phyloP scores from a whole-genome alignment of 2,888 invertebrate species.

The Amiota mariae region DNA sequence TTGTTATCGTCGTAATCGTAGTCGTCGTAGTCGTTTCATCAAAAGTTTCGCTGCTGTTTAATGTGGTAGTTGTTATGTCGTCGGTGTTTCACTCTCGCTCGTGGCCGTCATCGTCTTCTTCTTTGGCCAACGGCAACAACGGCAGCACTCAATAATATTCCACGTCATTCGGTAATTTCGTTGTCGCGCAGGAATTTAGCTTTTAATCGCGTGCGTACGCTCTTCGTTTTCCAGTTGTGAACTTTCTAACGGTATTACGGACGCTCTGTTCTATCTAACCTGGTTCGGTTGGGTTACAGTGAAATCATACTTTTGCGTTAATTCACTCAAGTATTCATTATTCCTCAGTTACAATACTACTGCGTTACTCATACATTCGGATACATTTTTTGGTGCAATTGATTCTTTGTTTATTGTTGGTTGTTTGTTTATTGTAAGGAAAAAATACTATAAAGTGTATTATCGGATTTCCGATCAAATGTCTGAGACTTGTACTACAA shows the following conservation, averaged over 20 bases:
- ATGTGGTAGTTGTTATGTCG: slow-evolving; percentile 34
- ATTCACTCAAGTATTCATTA: neutral
- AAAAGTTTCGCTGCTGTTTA: neutral
- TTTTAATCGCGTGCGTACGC: slow-evolving; percentile 38
- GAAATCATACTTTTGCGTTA: neutral
- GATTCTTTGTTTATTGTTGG: too few species aligned
- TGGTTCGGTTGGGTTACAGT: neutral
- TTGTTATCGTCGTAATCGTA: slow-evolving; percentile 15
- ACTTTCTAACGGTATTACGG: slow-evolving; percentile 16
- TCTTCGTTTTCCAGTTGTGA: slow-evolving; percentile 45
- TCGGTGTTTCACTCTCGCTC: slow-evolving; percentile 44
- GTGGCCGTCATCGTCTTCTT: slow-evolving; percentile 31
- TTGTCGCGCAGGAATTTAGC: slow-evolving; percentile 50
- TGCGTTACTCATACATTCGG: too few species aligned
- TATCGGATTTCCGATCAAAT: too few species aligned
- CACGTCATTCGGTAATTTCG: slow-evolving; percentile 54
- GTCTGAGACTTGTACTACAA: too few species aligned
- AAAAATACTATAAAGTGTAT: too few species aligned
- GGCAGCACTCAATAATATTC: slow-evolving; percentile 37
- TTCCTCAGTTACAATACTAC: too few species aligned
- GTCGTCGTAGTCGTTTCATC: too few species aligned
- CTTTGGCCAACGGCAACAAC: slow-evolving; percentile 4
- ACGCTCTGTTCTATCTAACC: neutral
- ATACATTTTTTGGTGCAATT: too few species aligned
- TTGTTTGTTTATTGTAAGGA: too few species aligned